These are phyloP conservation scores for Hesperophylax magnus DNA, from an alignment of 1,140 invertebrate genomes.

Conservation along the genomic window DNA sequence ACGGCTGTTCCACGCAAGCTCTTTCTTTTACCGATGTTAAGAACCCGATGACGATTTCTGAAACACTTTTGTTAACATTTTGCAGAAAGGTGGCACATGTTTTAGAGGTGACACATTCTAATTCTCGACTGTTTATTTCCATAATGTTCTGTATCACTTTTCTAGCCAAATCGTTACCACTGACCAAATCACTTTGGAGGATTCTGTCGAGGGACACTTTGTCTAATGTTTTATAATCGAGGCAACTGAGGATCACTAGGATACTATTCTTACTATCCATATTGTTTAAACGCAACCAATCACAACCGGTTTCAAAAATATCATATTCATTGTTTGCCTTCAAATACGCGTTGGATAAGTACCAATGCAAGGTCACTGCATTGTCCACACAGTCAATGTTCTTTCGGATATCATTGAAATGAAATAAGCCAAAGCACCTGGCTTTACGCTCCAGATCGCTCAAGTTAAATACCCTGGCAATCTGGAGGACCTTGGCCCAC, in stretches of 20 bases:
- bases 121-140: conserved; percentile 15
- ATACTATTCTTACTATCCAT: conserved; percentile 15
- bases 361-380: conserved; percentile 45
- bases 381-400: conserved; percentile 37
- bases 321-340: conserved; percentile 45
- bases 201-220: conserved; percentile 33
- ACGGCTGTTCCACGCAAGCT: conserved; percentile 33
- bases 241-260: conserved; percentile 48
- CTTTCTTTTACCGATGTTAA: conserved; percentile 36
- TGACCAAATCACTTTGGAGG: conserved; percentile 21
- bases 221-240: conserved; percentile 46
- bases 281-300: conserved; percentile 44
- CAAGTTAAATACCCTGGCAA: conserved; percentile 38
- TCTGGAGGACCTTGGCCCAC: conserved; percentile 43
- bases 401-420: conserved; percentile 42
- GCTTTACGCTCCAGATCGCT: conserved; percentile 23
- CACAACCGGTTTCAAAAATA: conserved; percentile 48
- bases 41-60: conserved; percentile 42
- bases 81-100: not conserved
- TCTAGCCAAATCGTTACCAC: conserved; percentile 26
- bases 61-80: conserved; percentile 25
- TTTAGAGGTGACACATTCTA: conserved; percentile 1
- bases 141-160: conserved; percentile 39
- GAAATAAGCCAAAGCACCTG: conserved; percentile 42
- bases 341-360: conserved; percentile 52